Conservation (phyloP, 37 sponge, comb jelly and placozoan genomes). For the Lycopodina hypogea region DNA sequence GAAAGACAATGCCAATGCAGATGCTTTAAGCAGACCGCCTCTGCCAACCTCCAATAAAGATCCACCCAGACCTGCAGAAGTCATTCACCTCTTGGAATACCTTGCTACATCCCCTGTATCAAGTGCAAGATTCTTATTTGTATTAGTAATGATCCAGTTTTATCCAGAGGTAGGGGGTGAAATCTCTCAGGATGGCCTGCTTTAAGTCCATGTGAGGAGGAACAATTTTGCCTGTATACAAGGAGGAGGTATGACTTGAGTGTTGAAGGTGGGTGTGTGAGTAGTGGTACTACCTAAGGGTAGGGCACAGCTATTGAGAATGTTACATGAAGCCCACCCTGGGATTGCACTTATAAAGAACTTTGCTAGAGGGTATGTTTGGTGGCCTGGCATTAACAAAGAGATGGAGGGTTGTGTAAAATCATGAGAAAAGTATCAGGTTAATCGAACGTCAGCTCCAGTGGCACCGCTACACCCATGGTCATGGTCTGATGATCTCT, state of each 20-base stretch:
- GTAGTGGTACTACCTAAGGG: conserved; percentile 19
- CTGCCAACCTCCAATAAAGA: background rate
- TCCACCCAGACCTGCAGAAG: conserved; percentile 2
- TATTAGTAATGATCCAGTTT: background rate
- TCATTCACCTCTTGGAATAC: conserved; percentile 17
- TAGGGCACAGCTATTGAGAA: background rate
- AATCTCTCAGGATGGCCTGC: conserved; percentile 10
- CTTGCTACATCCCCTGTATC: conserved; percentile 1
- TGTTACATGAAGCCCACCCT: conserved; percentile 38
- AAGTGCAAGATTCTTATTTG: conserved; percentile 7
- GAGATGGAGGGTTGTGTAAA: too few relatives aligned
- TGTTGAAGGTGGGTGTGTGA: conserved; percentile 29
- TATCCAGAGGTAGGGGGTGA: conserved; percentile 3
- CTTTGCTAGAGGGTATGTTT: too few relatives aligned
- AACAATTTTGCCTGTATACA: conserved; percentile 1
- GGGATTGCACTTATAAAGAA: conserved; percentile 49
- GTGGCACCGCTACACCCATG: too few relatives aligned
- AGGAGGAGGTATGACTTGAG: conserved; percentile 14
- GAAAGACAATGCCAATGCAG: too few relatives aligned
- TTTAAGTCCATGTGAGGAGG: background rate
- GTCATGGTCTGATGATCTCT: too few relatives aligned
- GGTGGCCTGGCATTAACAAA: too few relatives aligned
- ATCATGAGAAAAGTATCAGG: background rate
- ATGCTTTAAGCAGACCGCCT: too few relatives aligned
- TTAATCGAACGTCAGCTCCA: background rate